Base-by-base conservation (phyloP, 2,888 invertebrate genomes). In the Elgonia sp. region DNA sequence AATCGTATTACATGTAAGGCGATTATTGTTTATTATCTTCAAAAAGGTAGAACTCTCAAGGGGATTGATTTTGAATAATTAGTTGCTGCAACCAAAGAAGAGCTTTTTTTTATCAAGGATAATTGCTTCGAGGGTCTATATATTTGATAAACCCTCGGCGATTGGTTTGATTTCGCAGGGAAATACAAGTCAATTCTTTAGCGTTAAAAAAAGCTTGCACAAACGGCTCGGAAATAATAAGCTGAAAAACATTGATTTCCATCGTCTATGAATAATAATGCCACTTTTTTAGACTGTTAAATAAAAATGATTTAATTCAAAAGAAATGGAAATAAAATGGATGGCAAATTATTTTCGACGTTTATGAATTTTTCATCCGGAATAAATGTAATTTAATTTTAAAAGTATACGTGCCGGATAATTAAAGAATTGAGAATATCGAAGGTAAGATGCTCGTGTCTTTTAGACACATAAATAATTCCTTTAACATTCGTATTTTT, bases 21-120 rank as follows among this genome's bases (percentile, higher is more conserved):
- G 55, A 72, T 72, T 72, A 39, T 72, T 72, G 18, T 72, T 72
- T 39, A 53, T 65, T 65, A 55, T 7, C 72, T 39, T 55, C 72
- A 55, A 72, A 55, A 37, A 18, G 55, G 18, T 16, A 46, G 18
- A 18, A 20, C 14, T 21, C 20, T 67, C 63, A 63, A 63, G 29
- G 50, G 39, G 20, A 53, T 72, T 53, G 39, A 67, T 67, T 18
- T 46, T 67, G 46, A 67, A 67, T 67, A 67, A 67, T 46, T 67
- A 46, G 21, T 21, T 21, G 57, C 8, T 21, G 57, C 53, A 16
- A n/a, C n/a, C n/a, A n/a, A 18, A 7, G 3, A n/a, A 6, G n/a
- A 10, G 20, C 9, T 20, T 14, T 57, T 14, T 57, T 57, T 21
- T 21, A 21, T 4, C 21, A 2, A 57, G 57, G 57, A 20, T 57